These are phyloP conservation scores for Tichodroma muraria DNA, from an alignment of 2,113 vertebrate species.

Conservation along the genomic window DNA sequence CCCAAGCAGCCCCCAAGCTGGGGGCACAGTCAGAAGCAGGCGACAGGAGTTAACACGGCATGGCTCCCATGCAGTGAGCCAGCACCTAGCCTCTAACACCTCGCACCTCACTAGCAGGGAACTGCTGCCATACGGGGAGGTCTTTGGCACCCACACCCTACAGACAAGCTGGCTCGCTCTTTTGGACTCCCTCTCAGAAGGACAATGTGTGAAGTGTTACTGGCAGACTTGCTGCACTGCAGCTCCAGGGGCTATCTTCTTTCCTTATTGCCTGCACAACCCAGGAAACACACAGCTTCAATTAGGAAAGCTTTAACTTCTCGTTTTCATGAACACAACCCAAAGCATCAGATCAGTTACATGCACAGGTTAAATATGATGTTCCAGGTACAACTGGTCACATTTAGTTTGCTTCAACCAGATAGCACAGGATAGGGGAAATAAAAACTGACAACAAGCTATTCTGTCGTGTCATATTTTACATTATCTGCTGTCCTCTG, in stretches of 20 bases:
- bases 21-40: background rate
- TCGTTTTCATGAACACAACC: background rate
- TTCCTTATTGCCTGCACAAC: background rate
- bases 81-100: background rate
- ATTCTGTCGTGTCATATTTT: background rate
- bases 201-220: background rate
- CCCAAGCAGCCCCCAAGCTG: background rate
- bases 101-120: background rate
- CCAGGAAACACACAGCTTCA: background rate
- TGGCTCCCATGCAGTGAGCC: background rate
- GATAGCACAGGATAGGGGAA: background rate
- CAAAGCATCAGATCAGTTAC: background rate
- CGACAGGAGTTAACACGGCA: accelerated
- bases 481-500: background rate
- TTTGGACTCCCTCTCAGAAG: background rate
- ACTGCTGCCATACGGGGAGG: background rate
- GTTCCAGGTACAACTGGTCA: background rate
- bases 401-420: background rate
- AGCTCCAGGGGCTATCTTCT: background rate
- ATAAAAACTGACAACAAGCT: background rate
- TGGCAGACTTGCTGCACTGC: constrained; percentile 46
- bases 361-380: background rate
- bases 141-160: background rate
- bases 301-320: background rate
- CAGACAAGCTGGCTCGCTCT: background rate